Evolutionary conservation across 2,113 vertebrate genomes (phyloP).

Genomic region (Vimba vimba): DNA sequence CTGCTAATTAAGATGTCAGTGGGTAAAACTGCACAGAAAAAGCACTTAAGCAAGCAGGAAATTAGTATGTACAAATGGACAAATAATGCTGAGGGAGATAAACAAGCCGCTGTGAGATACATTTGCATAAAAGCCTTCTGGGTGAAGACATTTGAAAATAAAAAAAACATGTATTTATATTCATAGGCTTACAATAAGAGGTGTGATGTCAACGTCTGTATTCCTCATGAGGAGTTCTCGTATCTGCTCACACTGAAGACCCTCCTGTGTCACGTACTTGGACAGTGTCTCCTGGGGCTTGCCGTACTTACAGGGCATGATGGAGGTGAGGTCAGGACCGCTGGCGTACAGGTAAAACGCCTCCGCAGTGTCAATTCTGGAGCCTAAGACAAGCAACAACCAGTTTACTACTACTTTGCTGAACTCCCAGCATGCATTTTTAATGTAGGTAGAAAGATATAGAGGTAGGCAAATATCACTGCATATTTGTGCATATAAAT

Average conservation of each 20-base stretch:
- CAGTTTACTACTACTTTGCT: slow-evolving; percentile 2
- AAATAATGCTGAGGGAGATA: background rate
- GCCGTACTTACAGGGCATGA: slow-evolving; percentile 97
- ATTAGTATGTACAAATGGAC: background rate
- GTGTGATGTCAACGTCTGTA: slow-evolving; percentile 83
- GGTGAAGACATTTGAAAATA: background rate
- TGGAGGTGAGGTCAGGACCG: slow-evolving; percentile 90
- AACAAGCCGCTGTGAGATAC: background rate
- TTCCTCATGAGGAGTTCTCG: slow-evolving; percentile 88
- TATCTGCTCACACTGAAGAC: slow-evolving; percentile 85
- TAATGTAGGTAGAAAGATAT: background rate
- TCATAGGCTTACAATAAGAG: slow-evolving; percentile 83
- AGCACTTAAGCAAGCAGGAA: background rate
- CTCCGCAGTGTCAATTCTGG: slow-evolving; percentile 87
- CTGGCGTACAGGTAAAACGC: slow-evolving; percentile 90
- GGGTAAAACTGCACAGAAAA: background rate
- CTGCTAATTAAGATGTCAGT: slow-evolving; percentile 5
- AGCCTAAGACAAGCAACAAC: slow-evolving; percentile 75
- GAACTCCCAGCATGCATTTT: background rate
- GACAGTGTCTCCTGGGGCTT: slow-evolving; percentile 79
- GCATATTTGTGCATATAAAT: background rate
- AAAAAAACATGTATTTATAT: background rate
- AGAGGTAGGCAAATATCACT: background rate
- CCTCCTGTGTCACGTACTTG: slow-evolving; percentile 89
- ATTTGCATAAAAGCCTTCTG: background rate